Conservation (phyloP, 2,797 vertebrate species). For the Sebastes itinus region DNA sequence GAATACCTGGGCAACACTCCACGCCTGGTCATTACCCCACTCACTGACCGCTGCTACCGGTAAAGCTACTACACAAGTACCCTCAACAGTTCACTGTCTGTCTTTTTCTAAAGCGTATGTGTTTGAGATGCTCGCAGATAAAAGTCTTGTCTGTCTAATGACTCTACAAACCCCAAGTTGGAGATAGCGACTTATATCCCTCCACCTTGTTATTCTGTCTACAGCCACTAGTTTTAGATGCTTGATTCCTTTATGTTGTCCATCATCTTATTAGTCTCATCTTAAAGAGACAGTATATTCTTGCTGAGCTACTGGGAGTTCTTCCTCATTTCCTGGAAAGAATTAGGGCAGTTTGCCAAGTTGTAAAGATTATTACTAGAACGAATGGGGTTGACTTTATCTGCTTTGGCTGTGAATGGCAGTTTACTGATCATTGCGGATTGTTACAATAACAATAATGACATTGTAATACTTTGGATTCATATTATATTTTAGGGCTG, state of each 20-base stretch:
- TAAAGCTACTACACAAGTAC: constrained; percentile 57
- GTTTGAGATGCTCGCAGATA: background rate
- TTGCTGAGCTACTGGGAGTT: background rate
- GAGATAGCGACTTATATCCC: background rate
- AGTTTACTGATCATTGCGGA: background rate
- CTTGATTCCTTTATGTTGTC: background rate
- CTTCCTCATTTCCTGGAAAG: background rate
- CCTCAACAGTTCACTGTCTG: background rate
- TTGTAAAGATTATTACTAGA: too few species aligned
- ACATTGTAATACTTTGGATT: background rate
- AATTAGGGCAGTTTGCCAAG: background rate
- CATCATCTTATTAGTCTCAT: background rate
- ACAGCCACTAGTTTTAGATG: background rate
- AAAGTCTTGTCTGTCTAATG: background rate
- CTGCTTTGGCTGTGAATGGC: background rate
- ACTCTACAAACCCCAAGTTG: background rate
- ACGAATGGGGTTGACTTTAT: background rate
- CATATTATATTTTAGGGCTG: background rate
- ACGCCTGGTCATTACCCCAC: constrained; percentile 92
- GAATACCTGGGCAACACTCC: constrained; percentile 93
- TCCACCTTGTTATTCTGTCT: background rate
- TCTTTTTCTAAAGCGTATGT: background rate
- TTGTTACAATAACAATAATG: background rate
- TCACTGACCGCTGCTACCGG: constrained; percentile 95
- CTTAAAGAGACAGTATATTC: background rate